Base-by-base conservation (phyloP, 2,888 invertebrate species). In the Xanthorhoe designata region DNA sequence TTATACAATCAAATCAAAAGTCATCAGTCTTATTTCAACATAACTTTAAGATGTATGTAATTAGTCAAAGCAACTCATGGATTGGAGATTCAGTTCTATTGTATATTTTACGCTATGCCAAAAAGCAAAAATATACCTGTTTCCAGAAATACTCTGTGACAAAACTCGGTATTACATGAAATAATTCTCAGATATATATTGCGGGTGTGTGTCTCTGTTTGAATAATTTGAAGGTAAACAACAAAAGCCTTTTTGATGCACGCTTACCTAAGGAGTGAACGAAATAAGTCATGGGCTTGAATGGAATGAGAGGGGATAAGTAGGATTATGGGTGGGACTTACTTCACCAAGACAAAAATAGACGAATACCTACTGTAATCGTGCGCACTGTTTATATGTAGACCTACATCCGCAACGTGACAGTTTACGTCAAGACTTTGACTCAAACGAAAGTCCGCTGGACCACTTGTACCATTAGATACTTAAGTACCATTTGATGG, bases 101-200 rank as follows among this genome's bases (percentile, higher is more conserved):
- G n/a, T 15, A 2, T 32, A 35, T 45, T 54, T 17, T 17, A 3
- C 13, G 52, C 38, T 18, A 19, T n/a, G 10, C 38, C 8, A 17
- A 18, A 56, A 63, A 32, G n/a, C 35, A 38, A 29, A 29, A 47
- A 55, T 32, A 69, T 38, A 64, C 24, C 24, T 24, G 4, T 47
- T 42, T 45, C 38, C 64, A 57, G 45, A 72, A 68, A 70, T 64
- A 67, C 55, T 49, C 19, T 56, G 61, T 64, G 54, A 67, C 70
- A 77, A 73, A 70, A 66, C 61, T 57, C 62, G 62, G 66, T 66
- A 67, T 76, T 69, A 66, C 63, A 64, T 68, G 70, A 71, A 70
- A 75, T 70, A 71, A 75, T 70, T 70, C 38, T 15, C 58, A 67
- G 24, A 73, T 63, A 68, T n/a, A 68, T 69, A 71, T 66, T 68